Conservation (phyloP, 2,888 invertebrate genomes). For the Euproctis similis region DNA sequence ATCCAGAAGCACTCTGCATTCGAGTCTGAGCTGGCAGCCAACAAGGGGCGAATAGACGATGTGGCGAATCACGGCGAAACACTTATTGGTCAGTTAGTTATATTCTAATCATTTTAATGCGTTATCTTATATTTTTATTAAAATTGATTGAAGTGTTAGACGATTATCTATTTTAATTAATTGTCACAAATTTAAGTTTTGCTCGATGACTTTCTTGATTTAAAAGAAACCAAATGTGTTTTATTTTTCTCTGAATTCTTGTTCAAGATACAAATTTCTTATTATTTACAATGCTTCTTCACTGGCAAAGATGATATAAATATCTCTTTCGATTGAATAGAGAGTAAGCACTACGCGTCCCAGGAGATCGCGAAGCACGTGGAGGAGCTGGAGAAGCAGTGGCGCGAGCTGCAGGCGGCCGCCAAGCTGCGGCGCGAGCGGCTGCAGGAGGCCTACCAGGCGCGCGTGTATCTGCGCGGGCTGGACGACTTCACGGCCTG, state of each 20-base stretch:
- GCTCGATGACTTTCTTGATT: no score
- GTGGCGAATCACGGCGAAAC: constrained; percentile 87
- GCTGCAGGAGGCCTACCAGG: constrained; percentile 93
- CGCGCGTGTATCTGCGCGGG: constrained; percentile 89
- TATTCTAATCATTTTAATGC: no score
- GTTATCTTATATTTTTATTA: no score
- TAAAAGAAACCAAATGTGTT: no score
- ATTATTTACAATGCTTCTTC: no score
- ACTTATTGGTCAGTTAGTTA: constrained; percentile 78
- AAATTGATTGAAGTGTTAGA: no score
- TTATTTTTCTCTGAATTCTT: no score
- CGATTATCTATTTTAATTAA: no score
- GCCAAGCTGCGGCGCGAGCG: constrained; percentile 89
- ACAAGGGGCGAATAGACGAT: constrained; percentile 88
- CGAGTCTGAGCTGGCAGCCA: constrained; percentile 94
- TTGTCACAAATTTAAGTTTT: no score
- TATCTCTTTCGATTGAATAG: no score
- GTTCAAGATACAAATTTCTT: no score
- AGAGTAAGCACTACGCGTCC: constrained; percentile 90
- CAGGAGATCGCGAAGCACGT: constrained; percentile 88
- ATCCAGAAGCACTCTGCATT: constrained; percentile 97
- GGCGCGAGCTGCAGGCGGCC: constrained; percentile 89
- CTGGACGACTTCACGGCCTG: constrained; percentile 95
- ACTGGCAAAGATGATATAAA: no score
- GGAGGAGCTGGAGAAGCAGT: constrained; percentile 89